Evolutionary conservation across 2,113 vertebrate species (phyloP).

Genomic region (Nothocercus nigrocapillus): DNA sequence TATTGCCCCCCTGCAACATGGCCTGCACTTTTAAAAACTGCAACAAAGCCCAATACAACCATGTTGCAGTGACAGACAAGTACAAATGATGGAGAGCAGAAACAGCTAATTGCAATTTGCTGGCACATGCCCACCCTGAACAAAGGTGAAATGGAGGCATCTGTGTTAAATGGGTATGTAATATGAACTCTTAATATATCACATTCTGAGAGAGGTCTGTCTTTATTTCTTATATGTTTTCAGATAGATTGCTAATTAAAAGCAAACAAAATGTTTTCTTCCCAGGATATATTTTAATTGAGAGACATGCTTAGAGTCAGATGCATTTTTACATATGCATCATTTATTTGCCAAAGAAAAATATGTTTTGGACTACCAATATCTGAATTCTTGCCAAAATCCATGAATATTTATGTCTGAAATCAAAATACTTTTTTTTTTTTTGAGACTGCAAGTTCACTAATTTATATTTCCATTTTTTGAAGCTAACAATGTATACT

Average conservation of each 20-base stretch:
- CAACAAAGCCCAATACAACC: background rate
- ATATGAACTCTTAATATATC: background rate
- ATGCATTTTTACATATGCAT: background rate
- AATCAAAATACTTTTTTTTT: background rate
- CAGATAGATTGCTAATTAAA: background rate
- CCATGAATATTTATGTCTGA: background rate
- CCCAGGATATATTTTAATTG: background rate
- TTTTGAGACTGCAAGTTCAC: background rate
- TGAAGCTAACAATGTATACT: background rate
- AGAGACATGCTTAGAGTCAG: background rate
- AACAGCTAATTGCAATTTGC: background rate
- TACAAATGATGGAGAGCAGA: background rate
- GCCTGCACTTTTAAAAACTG: background rate
- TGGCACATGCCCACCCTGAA: accelerated
- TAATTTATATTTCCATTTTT: background rate
- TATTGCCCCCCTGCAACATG: accelerated
- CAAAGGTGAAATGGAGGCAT: background rate
- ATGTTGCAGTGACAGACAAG: background rate
- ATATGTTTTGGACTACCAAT: background rate
- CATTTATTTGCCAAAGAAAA: background rate
- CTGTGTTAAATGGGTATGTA: background rate
- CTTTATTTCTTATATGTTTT: background rate
- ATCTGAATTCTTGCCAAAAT: background rate
- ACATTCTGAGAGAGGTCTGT: background rate
- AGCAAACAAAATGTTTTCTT: background rate